A percentile compares a stretch with the other conserved stretches of the same genome.
phyloP scores from a whole-genome alignment of 2,113 vertebrate genomes.

The Rhea pennata region DNA sequence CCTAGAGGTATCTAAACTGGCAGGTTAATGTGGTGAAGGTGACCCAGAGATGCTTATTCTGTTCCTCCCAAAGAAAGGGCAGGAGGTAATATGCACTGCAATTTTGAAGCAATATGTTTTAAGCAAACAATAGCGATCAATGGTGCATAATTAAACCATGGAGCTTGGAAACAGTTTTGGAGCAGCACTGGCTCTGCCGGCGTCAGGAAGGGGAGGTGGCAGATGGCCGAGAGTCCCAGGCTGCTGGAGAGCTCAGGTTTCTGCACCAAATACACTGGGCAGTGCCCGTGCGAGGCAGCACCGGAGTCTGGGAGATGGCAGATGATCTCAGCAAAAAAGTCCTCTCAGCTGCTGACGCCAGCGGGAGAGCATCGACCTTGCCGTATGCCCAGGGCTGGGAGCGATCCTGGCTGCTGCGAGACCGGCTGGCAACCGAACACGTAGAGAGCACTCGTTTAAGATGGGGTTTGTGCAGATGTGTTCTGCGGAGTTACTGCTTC shows the following conservation, averaged over 20 bases:
- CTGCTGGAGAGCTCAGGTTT: rapidly evolving
- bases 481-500: not conserved
- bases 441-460: not conserved
- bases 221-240: rapidly evolving
- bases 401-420: not conserved
- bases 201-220: not conserved
- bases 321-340: not conserved
- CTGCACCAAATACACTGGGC: not conserved
- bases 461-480: not conserved
- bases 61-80: not conserved
- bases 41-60: not conserved
- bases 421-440: not conserved
- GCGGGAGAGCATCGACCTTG: too few relatives aligned
- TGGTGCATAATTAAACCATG: not conserved
- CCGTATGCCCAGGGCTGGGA: too few relatives aligned
- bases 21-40: not conserved
- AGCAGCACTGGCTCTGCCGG: not conserved
- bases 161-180: not conserved
- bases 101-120: not conserved
- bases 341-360: too few relatives aligned
- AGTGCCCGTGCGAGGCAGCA: rapidly evolving
- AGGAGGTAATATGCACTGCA: rapidly evolving
- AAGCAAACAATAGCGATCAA: rapidly evolving
- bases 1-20: not conserved
- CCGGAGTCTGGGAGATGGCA: not conserved